These are phyloP conservation scores for Neodiprion virginianus DNA, from an alignment of 1,140 invertebrate species.

Conservation along the genomic window DNA sequence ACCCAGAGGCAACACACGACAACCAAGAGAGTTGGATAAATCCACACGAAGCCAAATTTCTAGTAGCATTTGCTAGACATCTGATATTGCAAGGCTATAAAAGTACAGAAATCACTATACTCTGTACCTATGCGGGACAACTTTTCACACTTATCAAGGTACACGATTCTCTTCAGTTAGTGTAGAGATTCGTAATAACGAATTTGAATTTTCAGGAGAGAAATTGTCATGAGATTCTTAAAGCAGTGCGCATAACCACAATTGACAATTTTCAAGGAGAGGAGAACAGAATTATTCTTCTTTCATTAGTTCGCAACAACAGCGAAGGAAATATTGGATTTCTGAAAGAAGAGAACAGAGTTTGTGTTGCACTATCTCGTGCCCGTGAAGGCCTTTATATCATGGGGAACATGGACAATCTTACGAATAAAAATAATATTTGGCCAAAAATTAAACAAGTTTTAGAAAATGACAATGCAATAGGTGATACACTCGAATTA, in stretches of 20 bases:
- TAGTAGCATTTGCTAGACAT: too few species aligned
- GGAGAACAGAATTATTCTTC: conserved; percentile 83
- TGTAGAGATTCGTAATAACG: too few species aligned
- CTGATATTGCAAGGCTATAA: too few species aligned
- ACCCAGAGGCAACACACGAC: too few species aligned
- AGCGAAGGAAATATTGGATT: conserved; percentile 77
- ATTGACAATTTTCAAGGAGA: conserved; percentile 89
- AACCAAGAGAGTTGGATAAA: too few species aligned
- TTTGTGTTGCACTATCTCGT: conserved; percentile 68
- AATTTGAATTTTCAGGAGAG: too few species aligned
- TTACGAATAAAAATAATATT: conserved; percentile 60
- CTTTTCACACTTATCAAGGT: too few species aligned
- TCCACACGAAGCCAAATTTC: too few species aligned
- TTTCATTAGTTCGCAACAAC: conserved; percentile 84
- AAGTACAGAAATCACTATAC: too few species aligned
- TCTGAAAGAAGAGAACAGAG: conserved; percentile 63
- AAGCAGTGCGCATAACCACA: conserved; percentile 67
- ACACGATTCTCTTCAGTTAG: too few species aligned
- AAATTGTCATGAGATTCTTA: conserved; percentile 25
- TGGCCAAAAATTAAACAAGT: conserved; percentile 63
- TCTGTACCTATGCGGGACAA: too few species aligned
- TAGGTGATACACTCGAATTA: conserved; percentile 44
- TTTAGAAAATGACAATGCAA: conserved; percentile 51
- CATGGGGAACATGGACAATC: conserved; percentile 71
- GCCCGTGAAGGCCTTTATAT: conserved; percentile 76